These are phyloP conservation scores for Hemicrepidius hirtus DNA, from an alignment of 2,888 invertebrate genomes.

Conservation along the genomic window DNA sequence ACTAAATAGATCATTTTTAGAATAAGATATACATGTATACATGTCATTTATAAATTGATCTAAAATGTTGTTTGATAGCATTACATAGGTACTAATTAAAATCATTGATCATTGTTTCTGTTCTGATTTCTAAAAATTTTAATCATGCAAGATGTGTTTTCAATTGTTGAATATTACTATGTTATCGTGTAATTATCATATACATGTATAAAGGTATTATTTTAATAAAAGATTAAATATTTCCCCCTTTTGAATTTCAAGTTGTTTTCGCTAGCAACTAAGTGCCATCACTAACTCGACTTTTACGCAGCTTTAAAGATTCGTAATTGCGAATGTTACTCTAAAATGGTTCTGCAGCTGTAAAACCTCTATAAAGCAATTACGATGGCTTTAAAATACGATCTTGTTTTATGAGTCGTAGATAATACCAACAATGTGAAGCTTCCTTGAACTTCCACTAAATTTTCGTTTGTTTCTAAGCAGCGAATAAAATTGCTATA, in stretches of 20 bases:
- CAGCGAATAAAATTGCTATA: too few species aligned
- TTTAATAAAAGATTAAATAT: constrained; percentile 67
- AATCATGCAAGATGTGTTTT: constrained; percentile 51
- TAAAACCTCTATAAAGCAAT: constrained; percentile 30
- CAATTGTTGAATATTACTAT: constrained; percentile 59
- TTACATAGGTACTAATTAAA: constrained; percentile 50
- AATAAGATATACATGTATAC: constrained; percentile 62
- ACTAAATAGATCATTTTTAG: constrained; percentile 43
- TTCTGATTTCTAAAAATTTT: constrained; percentile 45
- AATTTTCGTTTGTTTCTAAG: too few species aligned
- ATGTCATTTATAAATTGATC: constrained; percentile 63
- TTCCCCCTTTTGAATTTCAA: constrained; percentile 7
- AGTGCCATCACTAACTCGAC: not conserved
- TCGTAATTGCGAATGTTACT: constrained; percentile 15
- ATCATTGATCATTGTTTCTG: constrained; percentile 43
- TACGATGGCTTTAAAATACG: constrained; percentile 20
- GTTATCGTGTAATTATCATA: constrained; percentile 64
- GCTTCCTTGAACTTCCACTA: not conserved
- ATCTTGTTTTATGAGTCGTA: constrained; percentile 12
- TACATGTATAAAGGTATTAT: constrained; percentile 69
- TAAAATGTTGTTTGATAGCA: constrained; percentile 52
- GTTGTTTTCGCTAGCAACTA: not conserved
- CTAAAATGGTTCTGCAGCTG: constrained; percentile 14
- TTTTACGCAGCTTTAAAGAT: constrained; percentile 13
- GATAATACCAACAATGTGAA: not conserved